phyloP scores from a whole-genome alignment of 1,140 invertebrate genomes.

The Lepidurus packardi region DNA sequence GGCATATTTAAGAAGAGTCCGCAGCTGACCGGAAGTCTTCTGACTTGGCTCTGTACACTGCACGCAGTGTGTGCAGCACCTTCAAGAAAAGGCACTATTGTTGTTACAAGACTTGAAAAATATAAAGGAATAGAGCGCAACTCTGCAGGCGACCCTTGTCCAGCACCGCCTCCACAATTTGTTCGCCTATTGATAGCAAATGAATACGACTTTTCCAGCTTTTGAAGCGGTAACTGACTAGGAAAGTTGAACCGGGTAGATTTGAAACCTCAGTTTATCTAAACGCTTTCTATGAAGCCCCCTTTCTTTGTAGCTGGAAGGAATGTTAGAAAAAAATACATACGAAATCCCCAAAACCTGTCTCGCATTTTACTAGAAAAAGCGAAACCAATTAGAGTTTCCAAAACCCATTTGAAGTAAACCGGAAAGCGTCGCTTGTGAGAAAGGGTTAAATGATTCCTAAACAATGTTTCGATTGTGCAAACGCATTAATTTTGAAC shows the following conservation, averaged over 20 bases:
- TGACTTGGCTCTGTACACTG: slow-evolving; percentile 1
- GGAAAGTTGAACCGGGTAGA: neutral
- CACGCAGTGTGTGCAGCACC: slow-evolving; percentile 20
- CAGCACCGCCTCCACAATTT: slow-evolving; percentile 16
- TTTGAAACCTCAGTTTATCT: neutral
- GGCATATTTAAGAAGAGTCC: neutral
- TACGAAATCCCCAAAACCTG: neutral
- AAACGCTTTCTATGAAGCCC: neutral
- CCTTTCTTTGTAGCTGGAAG: neutral
- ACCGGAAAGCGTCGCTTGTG: neutral
- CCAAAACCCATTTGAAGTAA: neutral
- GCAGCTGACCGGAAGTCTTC: slow-evolving; percentile 20
- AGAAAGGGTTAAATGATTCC: slow-evolving; percentile 1
- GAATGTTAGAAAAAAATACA: neutral
- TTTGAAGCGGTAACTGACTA: slow-evolving; percentile 10
- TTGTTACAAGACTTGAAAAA: neutral
- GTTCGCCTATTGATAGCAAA: neutral
- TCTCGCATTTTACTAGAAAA: neutral
- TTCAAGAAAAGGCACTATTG: slow-evolving; percentile 14
- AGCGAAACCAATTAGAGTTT: neutral
- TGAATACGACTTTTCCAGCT: slow-evolving; percentile 12
- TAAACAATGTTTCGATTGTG: slow-evolving; percentile 3
- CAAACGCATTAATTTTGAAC: slow-evolving; percentile 8
- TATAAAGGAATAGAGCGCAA: neutral
- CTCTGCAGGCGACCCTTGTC: slow-evolving; percentile 11